Evolutionary conservation across 92 coral and sea anemone species (phyloP), one percentile per base, ranked within the genome.

Genomic region (Desmophyllum pertusum): DNA sequence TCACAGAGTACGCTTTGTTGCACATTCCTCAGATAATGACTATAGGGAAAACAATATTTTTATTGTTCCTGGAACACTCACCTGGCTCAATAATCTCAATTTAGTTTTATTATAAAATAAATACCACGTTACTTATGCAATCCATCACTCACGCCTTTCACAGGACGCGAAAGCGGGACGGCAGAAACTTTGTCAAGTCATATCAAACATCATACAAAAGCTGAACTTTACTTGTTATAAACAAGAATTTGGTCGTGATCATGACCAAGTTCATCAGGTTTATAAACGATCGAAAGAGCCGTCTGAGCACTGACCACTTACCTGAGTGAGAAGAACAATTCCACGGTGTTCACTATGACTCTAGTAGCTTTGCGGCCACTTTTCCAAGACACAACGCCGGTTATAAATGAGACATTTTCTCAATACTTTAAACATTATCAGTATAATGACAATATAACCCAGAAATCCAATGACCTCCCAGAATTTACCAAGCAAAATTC

Each of bases 401-500:
- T 43, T 30, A 29, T 30, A 9, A 29, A 43, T 6, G 18, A 29
- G 36, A 73, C 38, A 17, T 46, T 10, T 23, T 73, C n/a, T 11
- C 77, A 33, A 62, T 62, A 25, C 76, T 14, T 71, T 42, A 3
- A 2, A 41, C 48, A 40, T 41, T 73, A 42, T 73, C 37, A 33
- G 36, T 73, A n/a, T n/a, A n/a, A n/a, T n/a, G 25, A 25, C 38
- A 35, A 30, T 6, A 2, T 31, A 43, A 30, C 48, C 23, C 39
- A 13, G 37, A 42, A 63, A 79, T 79, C 38, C 53, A 13, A 67
- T 68, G 76, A 68, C 59, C 65, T 23, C 33, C 36, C 38, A 80
- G 74, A 59, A 61, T 45, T 79, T 78, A 35, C 18, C 37, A 31
- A 43, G 59, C 19, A 31, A 45, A 33, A 80, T 67, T 67, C 75